Evolutionary conservation across 2,113 vertebrate species (phyloP).

Genomic region (Axis porcinus): DNA sequence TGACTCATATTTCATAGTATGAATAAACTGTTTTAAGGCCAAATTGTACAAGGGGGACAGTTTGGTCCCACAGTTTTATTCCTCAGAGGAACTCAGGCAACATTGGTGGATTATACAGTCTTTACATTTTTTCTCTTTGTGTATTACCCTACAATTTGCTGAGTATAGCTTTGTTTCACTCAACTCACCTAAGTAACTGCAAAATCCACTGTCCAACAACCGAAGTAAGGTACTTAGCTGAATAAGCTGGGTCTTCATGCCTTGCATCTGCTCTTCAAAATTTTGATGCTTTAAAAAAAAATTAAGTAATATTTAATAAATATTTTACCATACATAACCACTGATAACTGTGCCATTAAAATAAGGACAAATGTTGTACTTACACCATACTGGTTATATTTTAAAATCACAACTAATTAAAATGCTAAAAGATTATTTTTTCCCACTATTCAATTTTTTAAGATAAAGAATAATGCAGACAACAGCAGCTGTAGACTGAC

Average conservation of each 20-base stretch:
- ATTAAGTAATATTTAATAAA: constrained; percentile 15
- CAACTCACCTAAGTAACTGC: constrained; percentile 94
- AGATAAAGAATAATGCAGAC: neutral
- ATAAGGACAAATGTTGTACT: constrained; percentile 17
- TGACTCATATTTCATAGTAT: neutral
- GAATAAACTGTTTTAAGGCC: neutral
- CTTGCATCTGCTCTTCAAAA: constrained; percentile 99
- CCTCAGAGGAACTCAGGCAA: neutral
- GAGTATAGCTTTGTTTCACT: neutral
- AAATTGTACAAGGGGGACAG: neutral
- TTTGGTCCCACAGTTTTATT: neutral
- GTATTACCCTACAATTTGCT: neutral
- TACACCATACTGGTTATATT: neutral
- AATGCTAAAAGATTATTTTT: constrained; percentile 12
- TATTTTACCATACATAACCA: constrained; percentile 37
- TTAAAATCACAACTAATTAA: constrained; percentile 12
- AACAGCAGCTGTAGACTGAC: neutral
- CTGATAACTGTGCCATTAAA: constrained; percentile 11
- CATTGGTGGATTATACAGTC: neutral
- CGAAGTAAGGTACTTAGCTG: constrained; percentile 95
- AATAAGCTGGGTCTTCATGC: constrained; percentile 97
- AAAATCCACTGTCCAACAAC: constrained; percentile 94
- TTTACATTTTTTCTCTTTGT: neutral
- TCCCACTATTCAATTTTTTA: neutral
- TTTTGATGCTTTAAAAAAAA: constrained; percentile 91